A percentile compares a stretch with the other conserved stretches of the same genome.
Evolutionary conservation across 1,140 invertebrate genomes (phyloP).

Genomic region (Periplaneta americana): DNA sequence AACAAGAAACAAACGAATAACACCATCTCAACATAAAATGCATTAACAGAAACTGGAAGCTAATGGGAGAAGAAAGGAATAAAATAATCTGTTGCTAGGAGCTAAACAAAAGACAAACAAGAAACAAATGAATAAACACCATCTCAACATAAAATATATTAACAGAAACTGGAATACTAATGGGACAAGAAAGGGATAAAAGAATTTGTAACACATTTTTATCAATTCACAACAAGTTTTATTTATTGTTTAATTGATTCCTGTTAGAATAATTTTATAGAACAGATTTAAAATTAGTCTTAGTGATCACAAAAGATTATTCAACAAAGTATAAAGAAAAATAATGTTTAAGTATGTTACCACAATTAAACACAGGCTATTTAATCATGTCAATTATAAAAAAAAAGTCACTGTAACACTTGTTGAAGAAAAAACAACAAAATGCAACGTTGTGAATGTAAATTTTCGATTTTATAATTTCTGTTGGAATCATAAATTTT

Average conservation of each 20-base stretch:
- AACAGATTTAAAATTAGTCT: background rate
- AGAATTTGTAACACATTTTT: background rate
- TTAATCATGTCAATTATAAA: background rate
- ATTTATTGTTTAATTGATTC: background rate
- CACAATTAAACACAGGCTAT: background rate
- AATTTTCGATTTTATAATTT: background rate
- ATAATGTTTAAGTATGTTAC: background rate
- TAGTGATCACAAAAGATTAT: background rate
- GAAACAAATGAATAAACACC: too few relatives aligned
- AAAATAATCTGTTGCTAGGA: too few relatives aligned
- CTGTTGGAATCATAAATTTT: background rate
- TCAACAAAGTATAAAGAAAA: background rate
- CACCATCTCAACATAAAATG: too few relatives aligned
- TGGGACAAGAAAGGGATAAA: background rate
- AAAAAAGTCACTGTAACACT: background rate
- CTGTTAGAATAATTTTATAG: background rate
- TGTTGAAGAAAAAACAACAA: too few relatives aligned
- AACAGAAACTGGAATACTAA: too few relatives aligned
- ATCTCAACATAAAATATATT: too few relatives aligned
- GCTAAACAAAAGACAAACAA: too few relatives aligned
- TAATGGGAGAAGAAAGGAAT: too few relatives aligned
- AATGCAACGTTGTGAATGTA: background rate
- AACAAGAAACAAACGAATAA: too few relatives aligned
- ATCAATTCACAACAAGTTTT: background rate
- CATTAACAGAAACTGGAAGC: too few relatives aligned